Evolutionary conservation across 2,888 invertebrate genomes (phyloP).

Genomic region (Drosophila atripex): DNA sequence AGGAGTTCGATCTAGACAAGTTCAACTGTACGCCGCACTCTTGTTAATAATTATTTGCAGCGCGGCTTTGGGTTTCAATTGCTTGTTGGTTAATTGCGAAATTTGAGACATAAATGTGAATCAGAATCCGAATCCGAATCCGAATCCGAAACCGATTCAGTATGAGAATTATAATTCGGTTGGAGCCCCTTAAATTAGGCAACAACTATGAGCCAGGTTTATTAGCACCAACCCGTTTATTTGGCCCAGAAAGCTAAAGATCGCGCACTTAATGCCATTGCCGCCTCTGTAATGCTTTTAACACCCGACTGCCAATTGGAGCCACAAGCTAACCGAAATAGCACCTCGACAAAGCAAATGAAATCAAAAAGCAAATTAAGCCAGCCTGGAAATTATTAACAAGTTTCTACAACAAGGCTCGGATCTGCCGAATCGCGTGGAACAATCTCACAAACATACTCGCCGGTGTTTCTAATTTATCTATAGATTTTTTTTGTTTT

Average conservation of each 20-base stretch:
- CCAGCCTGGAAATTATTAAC: conserved; percentile 1
- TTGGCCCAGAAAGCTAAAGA: conserved; percentile 29
- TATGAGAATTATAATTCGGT: no score
- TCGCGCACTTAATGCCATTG: conserved; percentile 31
- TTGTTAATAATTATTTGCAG: not conserved
- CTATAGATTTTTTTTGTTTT: no score
- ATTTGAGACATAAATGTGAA: not conserved
- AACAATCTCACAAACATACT: conserved; percentile 18
- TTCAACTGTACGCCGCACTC: not conserved
- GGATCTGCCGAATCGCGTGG: conserved; percentile 2
- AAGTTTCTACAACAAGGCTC: not conserved
- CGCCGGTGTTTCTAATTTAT: not conserved
- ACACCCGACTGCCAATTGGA: conserved; percentile 27
- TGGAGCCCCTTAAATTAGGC: conserved; percentile 13
- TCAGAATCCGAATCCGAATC: not conserved
- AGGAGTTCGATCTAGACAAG: not conserved
- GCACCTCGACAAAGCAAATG: conserved; percentile 15
- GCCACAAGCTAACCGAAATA: conserved; percentile 26
- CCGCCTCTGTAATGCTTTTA: conserved; percentile 25
- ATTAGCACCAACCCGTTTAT: conserved; percentile 9
- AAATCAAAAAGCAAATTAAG: conserved; percentile 10
- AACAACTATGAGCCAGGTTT: not conserved
- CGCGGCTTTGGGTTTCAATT: conserved; percentile 1
- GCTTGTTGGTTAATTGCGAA: conserved; percentile 4
- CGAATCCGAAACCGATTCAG: not conserved